Evolutionary conservation across 2,888 invertebrate species (phyloP), one percentile per base, ranked within the genome.

Genomic region (Vanessa cardui): DNA sequence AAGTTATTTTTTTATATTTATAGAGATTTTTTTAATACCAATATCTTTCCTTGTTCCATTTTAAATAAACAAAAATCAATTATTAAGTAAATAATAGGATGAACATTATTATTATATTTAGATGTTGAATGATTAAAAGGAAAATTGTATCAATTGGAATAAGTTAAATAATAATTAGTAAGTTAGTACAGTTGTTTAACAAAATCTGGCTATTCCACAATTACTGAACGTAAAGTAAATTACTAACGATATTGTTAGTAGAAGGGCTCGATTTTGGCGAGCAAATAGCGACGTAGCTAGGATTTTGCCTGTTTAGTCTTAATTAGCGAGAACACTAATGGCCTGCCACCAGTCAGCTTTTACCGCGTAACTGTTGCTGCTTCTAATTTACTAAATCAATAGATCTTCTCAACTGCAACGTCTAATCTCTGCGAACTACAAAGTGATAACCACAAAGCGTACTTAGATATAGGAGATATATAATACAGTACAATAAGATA

Each of bases 311-410:
- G 64, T 66, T 70, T 64, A 62, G 45, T 66, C 67, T 59, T 70
- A 70, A 70, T 70, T 70, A 70, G 64, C 58, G 67, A 64, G 58
- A 61, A 58, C 46, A 39, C 67, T 70, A 64, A 64, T 62, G 61
- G 50, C n/a, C 54, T 54, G 52, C 62, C 58, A 62, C 50, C 62
- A 67, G 58, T 67, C 62, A 67, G 66, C 66, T 58, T 62, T 62
- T 58, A 31, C 50, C 62, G 56, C 50, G 45, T 45, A 62, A 58
- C 45, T 33, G 26, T 62, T 44, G 58, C 62, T 58, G 44, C 50
- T 58, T 62, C 50, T 50, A 50, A 49, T 49, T 50, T 50, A 21
- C 47, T 44, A 16, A 66, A 62, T 54, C 49, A 62, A 62, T 66
- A 62, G 49, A 66, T 15, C 33, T 15, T 39, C 66, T 39, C 66